Evolutionary conservation across 2,113 vertebrate species (phyloP).

Genomic region (Rhipidura dahli): DNA sequence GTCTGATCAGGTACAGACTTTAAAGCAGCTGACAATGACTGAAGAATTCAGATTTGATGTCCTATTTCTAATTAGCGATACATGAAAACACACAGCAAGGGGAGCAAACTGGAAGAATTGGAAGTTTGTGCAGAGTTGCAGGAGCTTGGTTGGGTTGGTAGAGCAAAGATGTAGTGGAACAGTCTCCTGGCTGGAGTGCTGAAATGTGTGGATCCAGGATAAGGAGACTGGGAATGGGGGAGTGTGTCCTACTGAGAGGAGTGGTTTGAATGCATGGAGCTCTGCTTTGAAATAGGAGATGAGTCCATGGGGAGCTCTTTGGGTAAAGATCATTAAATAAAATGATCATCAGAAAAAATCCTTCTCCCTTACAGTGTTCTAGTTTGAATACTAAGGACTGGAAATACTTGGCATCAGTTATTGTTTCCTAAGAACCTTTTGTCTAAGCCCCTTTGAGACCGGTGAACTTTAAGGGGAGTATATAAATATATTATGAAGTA

Average conservation of each 20-base stretch:
- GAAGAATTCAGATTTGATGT: not conserved
- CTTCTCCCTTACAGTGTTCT: not conserved
- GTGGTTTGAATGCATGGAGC: not conserved
- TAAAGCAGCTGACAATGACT: conserved; percentile 1
- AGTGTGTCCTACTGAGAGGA: not conserved
- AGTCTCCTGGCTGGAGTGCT: not conserved
- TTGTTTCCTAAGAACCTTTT: not conserved
- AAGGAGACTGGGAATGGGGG: not conserved
- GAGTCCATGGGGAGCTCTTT: not conserved
- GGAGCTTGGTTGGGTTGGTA: not conserved
- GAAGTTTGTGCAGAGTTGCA: not conserved
- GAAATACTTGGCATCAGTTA: not conserved
- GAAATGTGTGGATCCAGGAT: not conserved
- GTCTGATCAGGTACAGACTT: not conserved
- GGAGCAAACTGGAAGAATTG: not conserved
- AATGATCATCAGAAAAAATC: not conserved
- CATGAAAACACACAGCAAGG: not conserved
- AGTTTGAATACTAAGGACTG: not conserved
- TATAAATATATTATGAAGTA: not conserved
- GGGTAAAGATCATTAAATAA: not conserved
- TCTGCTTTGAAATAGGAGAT: not conserved
- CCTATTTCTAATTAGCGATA: not conserved
- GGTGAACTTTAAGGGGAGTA: not conserved
- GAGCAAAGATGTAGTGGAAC: not conserved
- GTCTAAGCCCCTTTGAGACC: not conserved